Conservation (phyloP, 1,140 invertebrate genomes). For the Dufourea novaeangliae region DNA sequence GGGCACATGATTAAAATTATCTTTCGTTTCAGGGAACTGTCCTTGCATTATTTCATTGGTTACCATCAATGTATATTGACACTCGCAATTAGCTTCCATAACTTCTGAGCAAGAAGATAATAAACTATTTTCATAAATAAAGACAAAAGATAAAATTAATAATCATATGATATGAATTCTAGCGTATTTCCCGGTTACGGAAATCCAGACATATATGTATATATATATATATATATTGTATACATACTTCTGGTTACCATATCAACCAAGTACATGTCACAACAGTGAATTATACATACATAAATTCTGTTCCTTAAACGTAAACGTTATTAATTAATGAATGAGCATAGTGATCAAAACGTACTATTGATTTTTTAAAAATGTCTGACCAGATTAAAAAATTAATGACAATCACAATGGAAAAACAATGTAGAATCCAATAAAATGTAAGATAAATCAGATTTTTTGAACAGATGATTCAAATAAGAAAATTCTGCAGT, state of each 20-base stretch:
- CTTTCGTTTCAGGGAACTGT: constrained; percentile 14
- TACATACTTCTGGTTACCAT: constrained; percentile 41
- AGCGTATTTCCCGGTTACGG: background rate
- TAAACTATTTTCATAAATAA: background rate
- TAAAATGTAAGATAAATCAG: background rate
- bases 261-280: constrained; percentile 22
- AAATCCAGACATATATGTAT: background rate
- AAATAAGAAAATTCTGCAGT: too few species aligned
- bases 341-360: background rate
- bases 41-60: constrained; percentile 6
- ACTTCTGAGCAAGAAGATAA: background rate
- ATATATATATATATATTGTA: too few species aligned
- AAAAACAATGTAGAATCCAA: background rate
- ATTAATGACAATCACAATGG: too few species aligned
- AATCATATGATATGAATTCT: background rate
- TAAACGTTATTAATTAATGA: background rate
- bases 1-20: constrained; percentile 24
- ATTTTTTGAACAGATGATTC: too few species aligned
- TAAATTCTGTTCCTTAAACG: background rate
- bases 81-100: constrained; percentile 16
- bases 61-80: constrained; percentile 22
- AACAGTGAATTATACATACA: constrained; percentile 30
- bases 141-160: background rate
- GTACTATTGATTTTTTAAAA: background rate
- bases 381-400: too few species aligned